Base-by-base conservation (phyloP, 2,888 invertebrate genomes). In the Antheraea yamamai region DNA sequence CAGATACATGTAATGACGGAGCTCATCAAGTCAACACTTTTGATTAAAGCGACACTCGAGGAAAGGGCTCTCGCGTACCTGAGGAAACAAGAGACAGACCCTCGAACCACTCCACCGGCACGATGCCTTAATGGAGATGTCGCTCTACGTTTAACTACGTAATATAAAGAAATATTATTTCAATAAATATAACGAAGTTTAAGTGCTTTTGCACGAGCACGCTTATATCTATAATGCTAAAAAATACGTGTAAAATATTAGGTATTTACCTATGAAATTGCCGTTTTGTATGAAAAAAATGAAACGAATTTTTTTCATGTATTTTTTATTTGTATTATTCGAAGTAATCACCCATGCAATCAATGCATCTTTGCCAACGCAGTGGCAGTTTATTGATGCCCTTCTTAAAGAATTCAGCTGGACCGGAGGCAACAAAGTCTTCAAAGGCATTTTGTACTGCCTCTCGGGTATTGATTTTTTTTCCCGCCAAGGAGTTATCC, bases 31-130 rank as follows among this genome's bases (percentile, higher is more conserved):
- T 86, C 88, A 88, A 88, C 92, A 90, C 93, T 94, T 79, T 85
- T 91, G 92, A 93, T 93, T 94, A 94, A 89, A 92, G 90, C 87
- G 85, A 84, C 88, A 82, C 93, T 92, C 80, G 81, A 86, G 83
- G 77, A 82, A 79, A 91, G 92, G 82, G 89, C 88, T 80, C 91
- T 91, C 79, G 78, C 79, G 84, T 82, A 84, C 85, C 87, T 88
- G 86, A 82, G 83, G 89, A 91, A 92, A 92, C 92, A 91, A 91
- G 88, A 86, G 90, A 84, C 87, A 86, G 85, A 76, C 89, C 85
- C 92, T 92, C 88, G 89, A 92, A 89, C 84, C 87, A 80, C 89
- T 90, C 81, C 81, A 83, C 10, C 6, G n/a, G 77, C 77, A 81
- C 79, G 81, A 78, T 83, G 85, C 86, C 86, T 84, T 90, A 91